phyloP scores from a whole-genome alignment of 2,797 vertebrate genomes.

The Premnoplex brunnescens region DNA sequence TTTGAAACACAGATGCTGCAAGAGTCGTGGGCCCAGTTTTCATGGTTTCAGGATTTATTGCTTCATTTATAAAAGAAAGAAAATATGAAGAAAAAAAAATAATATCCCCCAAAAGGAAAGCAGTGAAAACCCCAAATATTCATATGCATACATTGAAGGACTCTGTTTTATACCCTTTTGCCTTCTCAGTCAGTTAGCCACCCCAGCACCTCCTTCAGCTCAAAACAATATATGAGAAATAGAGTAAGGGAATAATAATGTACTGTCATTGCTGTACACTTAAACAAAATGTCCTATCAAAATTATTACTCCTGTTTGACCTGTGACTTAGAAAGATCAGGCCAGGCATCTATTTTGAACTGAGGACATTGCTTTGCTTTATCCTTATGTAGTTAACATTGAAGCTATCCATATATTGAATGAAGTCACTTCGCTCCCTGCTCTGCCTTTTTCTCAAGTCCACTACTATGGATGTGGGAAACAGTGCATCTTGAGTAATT shows the following conservation, averaged over 20 bases:
- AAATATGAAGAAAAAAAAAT: not conserved
- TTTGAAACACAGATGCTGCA: not conserved
- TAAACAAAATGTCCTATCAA: not conserved
- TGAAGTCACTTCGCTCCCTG: not conserved
- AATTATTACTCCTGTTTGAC: not conserved
- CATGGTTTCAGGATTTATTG: not conserved
- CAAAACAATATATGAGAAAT: not conserved
- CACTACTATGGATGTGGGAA: fast-evolving
- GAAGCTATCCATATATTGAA: not conserved
- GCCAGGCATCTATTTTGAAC: not conserved
- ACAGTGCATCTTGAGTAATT: not conserved
- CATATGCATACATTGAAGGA: not conserved
- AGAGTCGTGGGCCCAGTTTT: not conserved
- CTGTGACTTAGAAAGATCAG: not conserved
- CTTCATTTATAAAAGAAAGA: not conserved
- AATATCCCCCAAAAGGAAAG: not conserved
- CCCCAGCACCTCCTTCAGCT: not conserved
- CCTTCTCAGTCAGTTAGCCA: not conserved
- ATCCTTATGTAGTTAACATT: not conserved
- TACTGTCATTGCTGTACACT: not conserved
- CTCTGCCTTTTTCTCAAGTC: not conserved
- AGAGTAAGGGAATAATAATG: not conserved
- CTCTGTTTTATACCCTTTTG: not conserved
- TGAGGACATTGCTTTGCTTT: not conserved
- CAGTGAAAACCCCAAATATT: not conserved